Conservation (phyloP, 2,797 vertebrate genomes). For the Enteromius treurensis region DNA sequence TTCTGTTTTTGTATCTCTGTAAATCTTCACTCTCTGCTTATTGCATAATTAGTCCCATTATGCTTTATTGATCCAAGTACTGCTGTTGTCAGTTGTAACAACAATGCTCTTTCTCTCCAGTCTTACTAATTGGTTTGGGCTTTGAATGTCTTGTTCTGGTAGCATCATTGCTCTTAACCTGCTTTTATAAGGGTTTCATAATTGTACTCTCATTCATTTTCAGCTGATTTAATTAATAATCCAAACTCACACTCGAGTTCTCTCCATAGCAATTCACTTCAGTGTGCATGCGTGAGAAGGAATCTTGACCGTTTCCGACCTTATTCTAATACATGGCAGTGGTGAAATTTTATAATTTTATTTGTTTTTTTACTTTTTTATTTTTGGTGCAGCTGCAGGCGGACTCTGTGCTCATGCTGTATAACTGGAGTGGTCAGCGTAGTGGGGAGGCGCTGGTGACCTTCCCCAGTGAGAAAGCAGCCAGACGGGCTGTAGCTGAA, state of each 20-base stretch:
- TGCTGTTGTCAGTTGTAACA: not conserved
- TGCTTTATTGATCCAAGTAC: not conserved
- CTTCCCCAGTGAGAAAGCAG: constrained; percentile 83
- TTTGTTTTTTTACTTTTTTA: not conserved
- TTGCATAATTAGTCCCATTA: not conserved
- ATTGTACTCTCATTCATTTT: constrained; percentile 15
- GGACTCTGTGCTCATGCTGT: constrained; percentile 86
- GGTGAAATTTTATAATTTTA: too few relatives aligned
- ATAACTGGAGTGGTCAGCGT: constrained; percentile 89
- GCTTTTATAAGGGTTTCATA: constrained; percentile 20
- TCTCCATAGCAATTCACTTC: not conserved
- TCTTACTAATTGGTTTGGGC: constrained; percentile 26
- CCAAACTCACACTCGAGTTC: not conserved
- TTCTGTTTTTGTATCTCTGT: not conserved
- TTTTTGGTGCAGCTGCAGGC: constrained; percentile 81
- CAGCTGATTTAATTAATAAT: not conserved
- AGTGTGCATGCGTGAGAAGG: not conserved
- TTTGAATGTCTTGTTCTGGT: constrained; percentile 29
- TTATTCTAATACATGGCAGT: not conserved
- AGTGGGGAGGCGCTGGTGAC: constrained; percentile 88
- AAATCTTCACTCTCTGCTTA: not conserved
- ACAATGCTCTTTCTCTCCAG: constrained; percentile 19
- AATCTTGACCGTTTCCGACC: not conserved
- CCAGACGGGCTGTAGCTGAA: constrained; percentile 81
- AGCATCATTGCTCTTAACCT: not conserved